Evolutionary conservation across 2,888 invertebrate genomes (phyloP), one percentile per base, ranked within the genome.

Genomic region (Cephus nigrinus): DNA sequence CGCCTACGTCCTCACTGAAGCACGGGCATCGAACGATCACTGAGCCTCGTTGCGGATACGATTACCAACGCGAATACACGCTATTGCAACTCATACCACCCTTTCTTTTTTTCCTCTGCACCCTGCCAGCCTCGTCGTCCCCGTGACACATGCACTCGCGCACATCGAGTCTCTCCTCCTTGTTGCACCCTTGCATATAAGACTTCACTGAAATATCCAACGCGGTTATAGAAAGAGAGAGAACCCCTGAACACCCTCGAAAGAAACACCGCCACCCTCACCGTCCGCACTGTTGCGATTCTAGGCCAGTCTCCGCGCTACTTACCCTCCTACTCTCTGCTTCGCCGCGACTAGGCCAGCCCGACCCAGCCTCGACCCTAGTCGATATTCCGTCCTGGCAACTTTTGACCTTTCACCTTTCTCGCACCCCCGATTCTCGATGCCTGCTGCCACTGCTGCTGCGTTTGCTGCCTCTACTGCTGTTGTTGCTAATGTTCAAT

Each of bases 351-450:
- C 23, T 33, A 71, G 71, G 71, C 71, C 31, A 71, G 71, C 32
- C 71, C 71, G 33, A 71, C 71, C 32, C 71, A 71, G 31, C 32
- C 71, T 33, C 71, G 71, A 33, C 31, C 68, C 81, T 82, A 88
- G 89, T 89, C 89, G 87, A 89, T 89, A 89, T 87, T 87, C 80
- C 81, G 80, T 83, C 76, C 81, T 84, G 82, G 82, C 76, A 85
- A 84, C 84, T 86, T 85, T 84, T 88, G 87, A 88, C 89, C 89
- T 88, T 88, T 89, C 85, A 88, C 88, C 85, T 88, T 88, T 88
- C 74, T 74, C 75, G 55, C 73, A 75, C 40, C 76, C 75, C 23
- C 71, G 23, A 55, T 55, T 55, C 55, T 9, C 55, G 55, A 55
- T 55, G 23, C 55, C 55, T 55, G 55, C 55, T 55, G 23, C 55